Percentiles rank a stretch among this genome's conserved stretches.
phyloP scores from a whole-genome alignment of 1,140 invertebrate genomes.

The Drosophila auraria region DNA sequence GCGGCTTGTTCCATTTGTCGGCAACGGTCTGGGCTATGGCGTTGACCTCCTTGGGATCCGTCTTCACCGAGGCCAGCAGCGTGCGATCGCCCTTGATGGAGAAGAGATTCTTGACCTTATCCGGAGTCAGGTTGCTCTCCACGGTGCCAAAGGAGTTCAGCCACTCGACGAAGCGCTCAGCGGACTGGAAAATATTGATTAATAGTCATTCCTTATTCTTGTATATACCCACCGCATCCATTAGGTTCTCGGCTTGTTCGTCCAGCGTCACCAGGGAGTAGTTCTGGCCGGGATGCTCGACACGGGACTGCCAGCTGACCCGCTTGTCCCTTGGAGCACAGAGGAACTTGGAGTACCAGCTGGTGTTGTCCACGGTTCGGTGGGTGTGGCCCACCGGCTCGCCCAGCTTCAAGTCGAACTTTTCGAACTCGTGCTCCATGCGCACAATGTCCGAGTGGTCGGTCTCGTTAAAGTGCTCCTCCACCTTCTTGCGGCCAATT shows the following conservation, averaged over 20 bases:
- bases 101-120: constrained; percentile 77
- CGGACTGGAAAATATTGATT: constrained; percentile 51
- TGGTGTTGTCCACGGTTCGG: constrained; percentile 52
- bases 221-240: constrained; percentile 74
- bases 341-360: constrained; percentile 72
- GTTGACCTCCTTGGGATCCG: constrained; percentile 81
- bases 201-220: neutral
- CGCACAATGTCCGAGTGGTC: constrained; percentile 76
- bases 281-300: constrained; percentile 56
- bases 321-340: constrained; percentile 60
- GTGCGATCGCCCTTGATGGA: constrained; percentile 81
- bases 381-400: constrained; percentile 64
- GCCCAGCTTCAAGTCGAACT: constrained; percentile 75
- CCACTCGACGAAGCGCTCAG: constrained; percentile 80
- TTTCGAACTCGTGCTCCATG: constrained; percentile 71
- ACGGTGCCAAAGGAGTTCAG: constrained; percentile 72
- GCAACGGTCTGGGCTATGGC: constrained; percentile 80
- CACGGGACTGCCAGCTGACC: constrained; percentile 52
- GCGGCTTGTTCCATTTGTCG: constrained; percentile 79
- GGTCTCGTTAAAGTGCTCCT: constrained; percentile 74
- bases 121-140: constrained; percentile 70
- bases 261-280: constrained; percentile 59
- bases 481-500: constrained; percentile 54
- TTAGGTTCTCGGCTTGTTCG: constrained; percentile 80
- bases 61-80: constrained; percentile 73